Evolutionary conservation across 2,797 vertebrate genomes (phyloP).

Genomic region (Hippoglossus hippoglossus): DNA sequence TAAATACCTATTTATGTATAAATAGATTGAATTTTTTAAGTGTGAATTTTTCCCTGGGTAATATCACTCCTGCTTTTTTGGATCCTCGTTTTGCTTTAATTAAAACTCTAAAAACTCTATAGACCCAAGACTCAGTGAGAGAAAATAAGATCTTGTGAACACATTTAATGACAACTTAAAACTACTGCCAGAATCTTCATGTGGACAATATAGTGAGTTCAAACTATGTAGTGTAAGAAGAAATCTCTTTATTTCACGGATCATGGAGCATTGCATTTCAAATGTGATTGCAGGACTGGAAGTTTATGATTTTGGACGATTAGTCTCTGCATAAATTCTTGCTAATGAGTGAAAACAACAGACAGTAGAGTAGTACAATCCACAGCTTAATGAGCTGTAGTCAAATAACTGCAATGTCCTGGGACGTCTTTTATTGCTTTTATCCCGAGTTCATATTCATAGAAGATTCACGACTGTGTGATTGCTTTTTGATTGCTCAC

Average conservation of each 20-base stretch:
- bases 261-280: slow-evolving; percentile 18
- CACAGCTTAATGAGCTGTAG: slow-evolving; percentile 37
- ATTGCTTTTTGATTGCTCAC: slow-evolving; percentile 34
- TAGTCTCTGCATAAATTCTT: slow-evolving; percentile 50
- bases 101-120: slow-evolving; percentile 38
- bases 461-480: slow-evolving; percentile 17
- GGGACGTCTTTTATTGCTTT: slow-evolving; percentile 29
- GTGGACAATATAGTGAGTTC: slow-evolving; percentile 18
- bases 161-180: slow-evolving; percentile 42
- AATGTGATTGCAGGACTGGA: slow-evolving; percentile 23
- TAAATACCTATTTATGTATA: no score
- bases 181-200: slow-evolving; percentile 15
- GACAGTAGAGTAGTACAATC: slow-evolving; percentile 1
- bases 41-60: slow-evolving; percentile 28
- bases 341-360: slow-evolving; percentile 53
- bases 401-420: slow-evolving; percentile 43
- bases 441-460: slow-evolving; percentile 11
- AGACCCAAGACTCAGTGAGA: slow-evolving; percentile 12
- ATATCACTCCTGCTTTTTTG: background rate
- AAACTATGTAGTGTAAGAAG: slow-evolving; percentile 10
- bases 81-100: slow-evolving; percentile 53
- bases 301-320: slow-evolving; percentile 51
- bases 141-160: background rate
- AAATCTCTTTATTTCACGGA: slow-evolving; percentile 34
- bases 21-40: background rate